These are phyloP conservation scores for Verasper variegatus DNA, from an alignment of 2,113 vertebrate species.

Conservation along the genomic window DNA sequence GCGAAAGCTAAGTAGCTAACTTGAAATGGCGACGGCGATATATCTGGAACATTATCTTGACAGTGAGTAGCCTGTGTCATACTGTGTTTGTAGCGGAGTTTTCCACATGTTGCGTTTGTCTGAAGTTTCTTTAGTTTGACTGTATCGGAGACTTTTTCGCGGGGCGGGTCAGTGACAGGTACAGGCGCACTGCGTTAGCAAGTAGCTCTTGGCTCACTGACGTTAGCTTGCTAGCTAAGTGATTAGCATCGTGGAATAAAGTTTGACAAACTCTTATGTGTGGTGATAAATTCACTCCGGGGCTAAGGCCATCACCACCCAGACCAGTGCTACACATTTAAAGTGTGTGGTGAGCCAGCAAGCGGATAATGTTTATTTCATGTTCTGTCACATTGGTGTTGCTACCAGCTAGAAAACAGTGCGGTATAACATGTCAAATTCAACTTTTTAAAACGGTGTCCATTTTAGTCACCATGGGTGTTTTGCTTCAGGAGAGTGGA, in stretches of 20 bases:
- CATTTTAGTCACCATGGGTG: background rate
- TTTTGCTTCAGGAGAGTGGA: background rate
- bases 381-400: background rate
- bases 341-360: background rate
- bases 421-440: background rate
- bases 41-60: conserved; percentile 98
- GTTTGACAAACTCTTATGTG: background rate
- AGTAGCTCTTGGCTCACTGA: conserved; percentile 15
- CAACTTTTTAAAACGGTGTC: fast-evolving
- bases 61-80: conserved; percentile 83
- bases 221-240: conserved; percentile 34
- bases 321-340: background rate
- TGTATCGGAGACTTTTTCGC: background rate
- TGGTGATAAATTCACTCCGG: background rate
- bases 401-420: background rate
- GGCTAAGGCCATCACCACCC: fast-evolving
- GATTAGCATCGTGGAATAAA: conserved; percentile 29
- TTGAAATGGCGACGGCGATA: conserved; percentile 95
- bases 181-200: conserved; percentile 17
- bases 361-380: too few relatives aligned
- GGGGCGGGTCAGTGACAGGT: background rate
- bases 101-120: background rate
- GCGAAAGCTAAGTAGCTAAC: conserved; percentile 53
- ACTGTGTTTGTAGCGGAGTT: fast-evolving
- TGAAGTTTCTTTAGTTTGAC: background rate